These are phyloP conservation scores for Hirtodrosophila alboralis DNA, from an alignment of 2,888 invertebrate species.

Conservation along the genomic window DNA sequence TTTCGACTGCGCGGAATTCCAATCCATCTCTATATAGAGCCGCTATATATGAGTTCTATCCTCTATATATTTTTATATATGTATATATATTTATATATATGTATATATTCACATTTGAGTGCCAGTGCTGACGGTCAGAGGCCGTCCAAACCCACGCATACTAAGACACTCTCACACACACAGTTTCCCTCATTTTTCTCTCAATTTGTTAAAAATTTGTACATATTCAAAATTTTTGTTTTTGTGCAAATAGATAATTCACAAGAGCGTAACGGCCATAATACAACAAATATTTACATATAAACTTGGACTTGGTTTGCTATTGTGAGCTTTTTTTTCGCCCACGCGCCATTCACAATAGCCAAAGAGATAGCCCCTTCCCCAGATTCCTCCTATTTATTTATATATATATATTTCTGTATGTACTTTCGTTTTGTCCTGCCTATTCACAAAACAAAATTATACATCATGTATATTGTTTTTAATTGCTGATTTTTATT, in stretches of 20 bases:
- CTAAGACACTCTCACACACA: too few relatives aligned
- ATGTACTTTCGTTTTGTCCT: conserved; percentile 56
- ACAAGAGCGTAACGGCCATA: conserved; percentile 60
- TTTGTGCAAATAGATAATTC: conserved; percentile 75
- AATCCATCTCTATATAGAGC: conserved; percentile 70
- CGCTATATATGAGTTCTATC: conserved; percentile 36
- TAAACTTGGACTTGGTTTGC: conserved; percentile 78
- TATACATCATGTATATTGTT: conserved; percentile 38
- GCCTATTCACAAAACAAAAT: conserved; percentile 43
- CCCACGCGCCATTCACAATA: conserved; percentile 65
- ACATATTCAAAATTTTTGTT: conserved; percentile 45
- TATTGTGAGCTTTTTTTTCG: conserved; percentile 55
- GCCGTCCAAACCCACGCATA: conserved; percentile 78
- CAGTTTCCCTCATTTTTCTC: conserved; percentile 23
- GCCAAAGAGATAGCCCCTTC: too few relatives aligned
- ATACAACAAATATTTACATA: conserved; percentile 53
- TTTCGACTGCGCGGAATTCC: conserved; percentile 78
- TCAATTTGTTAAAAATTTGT: conserved; percentile 33
- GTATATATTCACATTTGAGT: conserved; percentile 21
- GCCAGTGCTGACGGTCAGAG: conserved; percentile 73
- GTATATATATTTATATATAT: conserved; percentile 43
- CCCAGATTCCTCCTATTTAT: conserved; percentile 23
- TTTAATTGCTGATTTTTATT: conserved; percentile 71
- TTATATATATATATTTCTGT: conserved; percentile 20
- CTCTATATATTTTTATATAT: conserved; percentile 29